Evolutionary conservation across 2,797 vertebrate species (phyloP).

Genomic region (Cichlasoma orientale): DNA sequence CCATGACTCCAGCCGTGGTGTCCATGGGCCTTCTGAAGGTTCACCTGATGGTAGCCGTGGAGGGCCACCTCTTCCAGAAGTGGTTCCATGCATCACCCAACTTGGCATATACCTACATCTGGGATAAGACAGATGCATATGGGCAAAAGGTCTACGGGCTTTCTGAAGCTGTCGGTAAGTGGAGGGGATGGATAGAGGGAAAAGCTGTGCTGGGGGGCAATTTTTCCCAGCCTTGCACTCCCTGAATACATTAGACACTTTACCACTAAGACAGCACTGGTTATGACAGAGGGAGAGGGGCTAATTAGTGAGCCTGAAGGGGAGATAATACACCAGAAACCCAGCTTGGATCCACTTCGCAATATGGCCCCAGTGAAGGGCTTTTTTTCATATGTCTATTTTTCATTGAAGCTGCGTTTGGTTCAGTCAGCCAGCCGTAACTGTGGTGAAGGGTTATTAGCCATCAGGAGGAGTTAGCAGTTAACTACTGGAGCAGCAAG

Average conservation of each 20-base stretch:
- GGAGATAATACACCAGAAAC: conserved; percentile 63
- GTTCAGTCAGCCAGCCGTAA: conserved; percentile 73
- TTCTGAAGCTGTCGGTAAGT: conserved; percentile 91
- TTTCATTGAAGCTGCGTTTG: conserved; percentile 66
- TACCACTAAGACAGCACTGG: conserved; percentile 37
- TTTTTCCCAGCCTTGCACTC: conserved; percentile 7
- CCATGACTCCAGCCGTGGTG: conserved; percentile 95
- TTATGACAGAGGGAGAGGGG: conserved; percentile 60
- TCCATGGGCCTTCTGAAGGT: conserved; percentile 96
- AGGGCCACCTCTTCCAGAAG: conserved; percentile 98
- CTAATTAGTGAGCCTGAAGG: conserved; percentile 71
- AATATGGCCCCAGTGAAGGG: conserved; percentile 56
- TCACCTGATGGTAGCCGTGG: conserved; percentile 97
- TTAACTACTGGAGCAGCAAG: conserved; percentile 70
- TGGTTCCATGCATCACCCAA: conserved; percentile 97
- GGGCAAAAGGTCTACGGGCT: conserved; percentile 95
- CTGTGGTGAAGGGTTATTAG: conserved; percentile 78
- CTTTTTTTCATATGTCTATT: conserved; percentile 59
- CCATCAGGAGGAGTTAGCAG: conserved; percentile 78
- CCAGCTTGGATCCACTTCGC: conserved; percentile 41
- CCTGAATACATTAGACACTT: conserved; percentile 53
- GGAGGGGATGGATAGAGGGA: neutral
- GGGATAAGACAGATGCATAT: conserved; percentile 98
- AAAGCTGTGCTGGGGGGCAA: neutral
- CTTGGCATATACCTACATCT: conserved; percentile 96